Evolutionary conservation across 2,888 invertebrate species (phyloP).

Genomic region (Melinopterus prodromus): DNA sequence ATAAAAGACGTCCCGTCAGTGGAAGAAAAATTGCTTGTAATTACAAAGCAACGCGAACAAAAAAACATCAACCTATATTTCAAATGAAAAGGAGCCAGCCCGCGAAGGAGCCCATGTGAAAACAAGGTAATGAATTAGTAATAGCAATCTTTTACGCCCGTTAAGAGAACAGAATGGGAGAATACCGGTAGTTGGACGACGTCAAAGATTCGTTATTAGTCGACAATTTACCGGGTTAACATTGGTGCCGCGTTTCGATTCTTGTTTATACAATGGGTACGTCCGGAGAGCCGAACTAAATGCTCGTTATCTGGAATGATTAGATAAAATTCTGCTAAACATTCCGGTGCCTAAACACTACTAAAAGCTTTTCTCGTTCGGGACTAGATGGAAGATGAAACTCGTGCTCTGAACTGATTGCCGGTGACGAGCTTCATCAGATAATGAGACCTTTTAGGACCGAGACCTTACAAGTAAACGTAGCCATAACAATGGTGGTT

Average conservation of each 20-base stretch:
- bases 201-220: slow-evolving; percentile 4
- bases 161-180: neutral
- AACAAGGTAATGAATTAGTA: neutral
- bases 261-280: slow-evolving; percentile 25
- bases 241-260: neutral
- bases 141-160: slow-evolving; percentile 4
- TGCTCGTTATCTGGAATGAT: slow-evolving; percentile 37
- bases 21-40: neutral
- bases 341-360: slow-evolving; percentile 29
- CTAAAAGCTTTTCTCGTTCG: slow-evolving; percentile 33
- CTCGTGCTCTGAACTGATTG: slow-evolving; percentile 31
- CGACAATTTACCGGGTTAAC: slow-evolving; percentile 4
- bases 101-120: neutral
- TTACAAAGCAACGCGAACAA: neutral
- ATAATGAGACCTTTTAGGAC: neutral
- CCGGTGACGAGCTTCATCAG: neutral
- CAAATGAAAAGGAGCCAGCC: neutral
- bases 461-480: neutral
- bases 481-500: slow-evolving; percentile 4
- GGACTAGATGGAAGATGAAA: slow-evolving; percentile 13
- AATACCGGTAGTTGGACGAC: neutral
- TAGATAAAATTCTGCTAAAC: slow-evolving; percentile 36
- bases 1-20: neutral
- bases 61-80: neutral
- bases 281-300: slow-evolving; percentile 28